A percentile compares a stretch with the other conserved stretches of the same genome.
phyloP scores from a whole-genome alignment of 1,140 invertebrate genomes.

The Trissolcus basalis region DNA sequence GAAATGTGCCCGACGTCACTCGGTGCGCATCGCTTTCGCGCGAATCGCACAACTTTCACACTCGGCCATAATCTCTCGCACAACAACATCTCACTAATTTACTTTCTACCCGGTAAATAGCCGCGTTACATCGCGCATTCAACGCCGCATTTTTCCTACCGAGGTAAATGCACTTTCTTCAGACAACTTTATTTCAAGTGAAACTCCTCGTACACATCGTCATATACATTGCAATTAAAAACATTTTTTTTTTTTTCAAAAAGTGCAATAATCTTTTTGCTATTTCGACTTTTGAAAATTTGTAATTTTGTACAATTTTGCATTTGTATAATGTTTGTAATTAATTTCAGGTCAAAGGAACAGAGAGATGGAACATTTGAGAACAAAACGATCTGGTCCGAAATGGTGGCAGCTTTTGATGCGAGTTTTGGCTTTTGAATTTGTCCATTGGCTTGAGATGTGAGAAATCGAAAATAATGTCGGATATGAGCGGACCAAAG shows the following conservation, averaged over 20 bases:
- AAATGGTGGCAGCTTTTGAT: too few species aligned
- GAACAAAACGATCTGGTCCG: too few species aligned
- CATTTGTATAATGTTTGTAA: too few species aligned
- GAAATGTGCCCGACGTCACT: conserved; percentile 43
- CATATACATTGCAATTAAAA: too few species aligned
- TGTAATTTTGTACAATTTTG: too few species aligned
- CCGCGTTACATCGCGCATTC: conserved; percentile 31
- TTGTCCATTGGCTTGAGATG: neutral
- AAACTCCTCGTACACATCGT: too few species aligned
- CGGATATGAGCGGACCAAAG: conserved; percentile 42
- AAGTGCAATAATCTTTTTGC: too few species aligned
- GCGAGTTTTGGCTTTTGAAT: neutral
- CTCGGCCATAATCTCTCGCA: conserved; percentile 49
- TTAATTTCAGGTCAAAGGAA: too few species aligned
- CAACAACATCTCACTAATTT: conserved; percentile 52
- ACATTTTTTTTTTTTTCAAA: too few species aligned
- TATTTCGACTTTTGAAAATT: too few species aligned
- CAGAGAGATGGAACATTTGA: too few species aligned
- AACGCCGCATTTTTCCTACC: conserved; percentile 33
- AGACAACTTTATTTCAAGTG: neutral
- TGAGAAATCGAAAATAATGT: conserved; percentile 41
- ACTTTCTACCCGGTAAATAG: conserved; percentile 57
- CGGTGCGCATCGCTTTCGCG: conserved; percentile 43
- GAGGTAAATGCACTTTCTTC: conserved; percentile 25
- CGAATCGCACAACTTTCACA: conserved; percentile 64